Base-by-base conservation (phyloP, 2,113 vertebrate species). In the Hassar affinis region DNA sequence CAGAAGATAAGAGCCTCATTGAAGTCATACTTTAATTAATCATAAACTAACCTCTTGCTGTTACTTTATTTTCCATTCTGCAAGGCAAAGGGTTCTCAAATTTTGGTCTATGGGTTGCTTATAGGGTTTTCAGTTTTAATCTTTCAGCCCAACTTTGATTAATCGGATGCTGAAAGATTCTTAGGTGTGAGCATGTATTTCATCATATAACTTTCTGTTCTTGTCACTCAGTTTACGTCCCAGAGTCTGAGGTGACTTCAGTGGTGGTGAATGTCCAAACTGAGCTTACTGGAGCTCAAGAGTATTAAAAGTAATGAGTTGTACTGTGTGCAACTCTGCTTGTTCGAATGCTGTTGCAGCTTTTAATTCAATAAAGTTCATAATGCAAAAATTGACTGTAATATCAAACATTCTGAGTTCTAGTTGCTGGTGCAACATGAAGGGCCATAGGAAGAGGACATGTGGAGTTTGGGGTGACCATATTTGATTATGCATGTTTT, bases 291-390 rank as follows among this genome's bases (percentile, higher is more conserved):
- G 17, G 45, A 75, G 38, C 33, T 61, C n/a, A 47, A 52, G 64
- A 2, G 33, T 68, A 52, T 47, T 27, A 0, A 22, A 81, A 61
- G 51, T 61, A 42, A 79, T 49, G n/a, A 25, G 30, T 27, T 85
- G n/a, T 85, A 86, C 86, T 66, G 54, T 85, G 61, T 87, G 71
- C 84, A 84, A 87, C 45, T 84, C 72, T 84, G 72, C 69, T 84
- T 57, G 75, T 79, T 88, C 80, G 84, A 85, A 85, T 88, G 90
- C 88, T 88, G 80, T 80, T 71, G 83, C 86, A 86, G 88, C 89
- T 91, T 91, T 92, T 93, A 93, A 93, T 91, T 93, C 92, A 93
- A 93, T 94, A 93, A 93, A 94, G 87, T 87, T 92, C 88, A 83
- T 91, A 81, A 79, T 85, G 76, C 52, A 54, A 54, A 78, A 62